A percentile compares a stretch with the other conserved stretches of the same genome.
Conservation (phyloP, 2,888 invertebrate genomes). For the Trilocha varians region DNA sequence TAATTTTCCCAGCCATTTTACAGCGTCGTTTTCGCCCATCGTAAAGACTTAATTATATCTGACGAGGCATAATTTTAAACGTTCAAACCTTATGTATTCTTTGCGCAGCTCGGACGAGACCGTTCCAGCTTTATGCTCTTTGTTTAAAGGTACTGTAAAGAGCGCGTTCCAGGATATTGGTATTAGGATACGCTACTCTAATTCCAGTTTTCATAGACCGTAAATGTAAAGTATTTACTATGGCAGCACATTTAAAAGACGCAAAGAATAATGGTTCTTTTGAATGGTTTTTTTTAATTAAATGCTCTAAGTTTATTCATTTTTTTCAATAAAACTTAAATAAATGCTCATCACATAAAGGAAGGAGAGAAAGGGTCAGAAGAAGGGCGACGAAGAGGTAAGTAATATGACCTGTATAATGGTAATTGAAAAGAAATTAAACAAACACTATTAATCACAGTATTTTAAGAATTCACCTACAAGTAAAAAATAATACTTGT, state of each 20-base stretch:
- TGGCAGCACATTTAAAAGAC: not conserved
- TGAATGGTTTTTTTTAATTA: too few species aligned
- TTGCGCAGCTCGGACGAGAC: constrained; percentile 33
- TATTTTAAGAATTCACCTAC: too few species aligned
- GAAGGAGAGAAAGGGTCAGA: too few species aligned
- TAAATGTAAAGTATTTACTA: constrained; percentile 4
- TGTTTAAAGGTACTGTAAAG: constrained; percentile 35
- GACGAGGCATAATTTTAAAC: constrained; percentile 42
- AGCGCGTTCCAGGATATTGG: constrained; percentile 6
- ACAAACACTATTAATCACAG: too few species aligned
- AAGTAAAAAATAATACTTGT: too few species aligned
- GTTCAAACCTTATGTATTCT: constrained; percentile 42
- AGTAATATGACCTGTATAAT: too few species aligned
- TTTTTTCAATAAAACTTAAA: too few species aligned
- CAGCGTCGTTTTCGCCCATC: constrained; percentile 58
- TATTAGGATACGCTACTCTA: constrained; percentile 8
- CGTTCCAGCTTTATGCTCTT: constrained; percentile 30
- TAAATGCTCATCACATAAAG: too few species aligned
- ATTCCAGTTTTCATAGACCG: constrained; percentile 3
- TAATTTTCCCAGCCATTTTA: constrained; percentile 52
- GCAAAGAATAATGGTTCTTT: too few species aligned
- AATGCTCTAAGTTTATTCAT: too few species aligned
- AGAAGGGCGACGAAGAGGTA: too few species aligned
- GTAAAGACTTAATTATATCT: constrained; percentile 61
- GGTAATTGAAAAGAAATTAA: too few species aligned